Evolutionary conservation across 2,797 vertebrate genomes (phyloP).

Genomic region (Hylomyscus alleni): DNA sequence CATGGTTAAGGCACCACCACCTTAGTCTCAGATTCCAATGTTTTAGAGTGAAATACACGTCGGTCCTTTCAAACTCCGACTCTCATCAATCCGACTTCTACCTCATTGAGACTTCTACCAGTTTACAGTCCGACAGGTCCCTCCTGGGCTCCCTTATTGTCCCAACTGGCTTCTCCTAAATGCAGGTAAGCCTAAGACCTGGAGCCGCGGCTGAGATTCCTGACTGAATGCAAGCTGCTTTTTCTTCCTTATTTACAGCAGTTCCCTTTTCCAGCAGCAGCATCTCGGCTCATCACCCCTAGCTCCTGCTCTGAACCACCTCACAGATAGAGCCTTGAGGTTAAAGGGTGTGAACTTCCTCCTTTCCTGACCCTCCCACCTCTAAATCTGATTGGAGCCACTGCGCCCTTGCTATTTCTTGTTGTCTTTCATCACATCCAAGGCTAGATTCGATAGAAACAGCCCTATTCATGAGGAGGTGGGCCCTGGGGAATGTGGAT

Average conservation of each 20-base stretch:
- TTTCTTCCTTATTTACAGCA: background rate
- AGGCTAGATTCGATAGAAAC: conserved; percentile 28
- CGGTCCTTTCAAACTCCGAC: background rate
- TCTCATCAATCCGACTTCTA: background rate
- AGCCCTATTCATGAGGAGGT: background rate
- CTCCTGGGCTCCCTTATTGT: background rate
- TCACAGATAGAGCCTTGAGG: background rate
- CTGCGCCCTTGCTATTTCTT: background rate
- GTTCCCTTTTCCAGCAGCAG: background rate
- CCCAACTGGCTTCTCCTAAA: background rate
- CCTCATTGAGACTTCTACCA: background rate
- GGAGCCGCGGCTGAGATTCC: background rate
- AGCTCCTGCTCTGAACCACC: background rate
- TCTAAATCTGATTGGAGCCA: background rate
- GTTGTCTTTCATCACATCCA: background rate
- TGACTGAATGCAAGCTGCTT: background rate
- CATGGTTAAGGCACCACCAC: background rate
- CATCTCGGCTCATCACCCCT: background rate
- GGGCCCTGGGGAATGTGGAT: background rate
- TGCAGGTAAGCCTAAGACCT: background rate
- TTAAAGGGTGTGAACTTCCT: conserved; percentile 9
- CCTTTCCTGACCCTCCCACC: background rate
- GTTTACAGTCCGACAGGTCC: background rate
- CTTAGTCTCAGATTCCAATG: background rate
- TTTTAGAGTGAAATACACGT: background rate